These are phyloP conservation scores for Tinamus guttatus DNA, from an alignment of 2,113 vertebrate genomes.

Conservation along the genomic window DNA sequence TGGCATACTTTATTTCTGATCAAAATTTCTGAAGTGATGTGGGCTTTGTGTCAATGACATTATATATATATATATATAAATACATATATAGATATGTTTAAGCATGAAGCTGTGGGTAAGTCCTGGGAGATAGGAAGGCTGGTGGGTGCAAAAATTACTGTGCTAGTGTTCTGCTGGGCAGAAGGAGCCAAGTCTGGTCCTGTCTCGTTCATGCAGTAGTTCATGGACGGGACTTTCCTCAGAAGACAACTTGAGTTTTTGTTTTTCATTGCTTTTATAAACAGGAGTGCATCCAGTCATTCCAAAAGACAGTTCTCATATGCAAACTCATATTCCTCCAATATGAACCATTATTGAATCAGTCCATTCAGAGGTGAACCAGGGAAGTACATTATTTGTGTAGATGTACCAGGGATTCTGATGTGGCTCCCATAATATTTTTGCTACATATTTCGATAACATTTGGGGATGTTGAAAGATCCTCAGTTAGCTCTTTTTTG, in stretches of 20 bases:
- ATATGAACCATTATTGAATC: background rate
- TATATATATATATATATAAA: too few relatives aligned
- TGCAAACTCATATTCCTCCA: conserved; percentile 13
- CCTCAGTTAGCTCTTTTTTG: background rate
- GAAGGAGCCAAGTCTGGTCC: background rate
- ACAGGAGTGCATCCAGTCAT: background rate
- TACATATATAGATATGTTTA: too few relatives aligned
- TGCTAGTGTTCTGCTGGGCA: accelerated
- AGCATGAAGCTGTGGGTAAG: background rate
- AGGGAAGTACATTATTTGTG: background rate
- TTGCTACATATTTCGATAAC: background rate
- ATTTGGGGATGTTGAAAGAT: background rate
- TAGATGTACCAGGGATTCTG: background rate
- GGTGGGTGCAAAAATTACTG: background rate
- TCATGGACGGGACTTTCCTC: background rate
- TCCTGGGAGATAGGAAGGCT: background rate
- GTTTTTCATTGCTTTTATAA: background rate
- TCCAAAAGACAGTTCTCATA: background rate
- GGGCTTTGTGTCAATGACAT: background rate
- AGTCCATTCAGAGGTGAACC: background rate
- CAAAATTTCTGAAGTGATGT: accelerated
- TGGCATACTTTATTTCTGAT: background rate
- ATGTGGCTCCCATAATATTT: background rate
- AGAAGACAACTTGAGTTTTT: background rate
- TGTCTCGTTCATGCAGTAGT: background rate